phyloP scores from a whole-genome alignment of 2,888 invertebrate genomes.

The Ennomos quercinarius region DNA sequence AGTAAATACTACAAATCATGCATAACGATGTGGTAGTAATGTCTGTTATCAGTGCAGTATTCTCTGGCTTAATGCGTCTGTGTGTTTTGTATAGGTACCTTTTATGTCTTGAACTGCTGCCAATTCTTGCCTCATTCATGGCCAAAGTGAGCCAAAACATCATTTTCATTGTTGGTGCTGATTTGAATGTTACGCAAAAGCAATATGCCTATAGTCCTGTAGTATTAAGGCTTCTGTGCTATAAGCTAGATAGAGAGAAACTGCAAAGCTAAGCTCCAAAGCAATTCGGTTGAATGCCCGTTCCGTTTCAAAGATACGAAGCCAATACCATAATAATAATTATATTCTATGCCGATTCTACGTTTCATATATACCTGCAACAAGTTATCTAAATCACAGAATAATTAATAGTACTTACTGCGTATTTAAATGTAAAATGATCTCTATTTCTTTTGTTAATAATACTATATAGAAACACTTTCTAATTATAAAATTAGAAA shows the following conservation, averaged over 20 bases:
- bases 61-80: conserved; percentile 40
- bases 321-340: too few species aligned
- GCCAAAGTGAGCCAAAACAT: conserved; percentile 36
- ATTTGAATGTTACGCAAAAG: conserved; percentile 32
- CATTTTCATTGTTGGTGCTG: conserved; percentile 26
- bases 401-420: too few species aligned
- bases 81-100: conserved; percentile 45
- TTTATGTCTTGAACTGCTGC: conserved; percentile 40
- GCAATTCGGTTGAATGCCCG: conserved; percentile 1
- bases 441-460: too few species aligned
- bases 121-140: conserved; percentile 39
- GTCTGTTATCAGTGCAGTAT: conserved; percentile 52
- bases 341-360: too few species aligned
- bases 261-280: conserved; percentile 11
- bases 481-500: too few species aligned
- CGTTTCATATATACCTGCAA: neutral
- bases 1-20: conserved; percentile 43
- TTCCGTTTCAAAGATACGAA: neutral
- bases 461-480: too few species aligned
- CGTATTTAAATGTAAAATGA: too few species aligned
- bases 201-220: conserved; percentile 6
- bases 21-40: conserved; percentile 49
- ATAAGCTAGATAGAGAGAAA: neutral
- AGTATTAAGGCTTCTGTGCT: too few species aligned
- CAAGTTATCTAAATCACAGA: neutral